Base-by-base conservation (phyloP, 1,140 invertebrate genomes). In the Tribolium madens region DNA sequence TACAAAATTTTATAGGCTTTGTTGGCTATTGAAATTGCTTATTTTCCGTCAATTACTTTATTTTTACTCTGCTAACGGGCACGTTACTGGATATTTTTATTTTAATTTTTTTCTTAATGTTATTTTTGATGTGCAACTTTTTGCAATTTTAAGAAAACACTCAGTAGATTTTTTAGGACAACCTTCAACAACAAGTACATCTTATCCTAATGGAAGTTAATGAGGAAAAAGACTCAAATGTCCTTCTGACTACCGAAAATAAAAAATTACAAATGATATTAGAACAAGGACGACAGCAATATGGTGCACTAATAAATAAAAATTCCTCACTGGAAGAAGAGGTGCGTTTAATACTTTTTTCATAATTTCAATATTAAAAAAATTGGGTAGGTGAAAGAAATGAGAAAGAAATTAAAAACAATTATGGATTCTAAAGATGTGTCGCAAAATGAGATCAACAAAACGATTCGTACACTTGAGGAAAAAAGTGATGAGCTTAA, bases 161-260 rank as follows among this genome's bases (percentile, higher is more conserved):
- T n/a, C n/a, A n/a, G n/a, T n/a, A n/a, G n/a, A n/a, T n/a, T 7
- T 70, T 76, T 70, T 26, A 76, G 75, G 47, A 57, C 10, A 70
- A 76, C 15, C 53, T 76, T 18, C 75, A 76, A 36, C 64, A 76
- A 53, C 75, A 76, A 53, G 50, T 76, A 13, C 68, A 76, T 46
- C 26, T 76, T 4, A 15, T 76, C n/a, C 68, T 76, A 0, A 26
- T 71, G 26, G 75, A 70, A 31, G 12, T 76, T 10, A 76, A 76
- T 18, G 48, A 76, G 10, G 75, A 33, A 72, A 76, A 76, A 50
- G 70, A 76, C 15, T 1, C 12, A 15, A 72, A 53, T 26, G 31
- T 33, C 12, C 21, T 33, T 14, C 36, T 76, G n/a, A 33, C 18
- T n/a, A 15, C 26, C 3, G 75, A 76, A 33, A 76, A 68, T 12